phyloP scores from a whole-genome alignment of 2,797 vertebrate species.

The Manis crassicaudata region DNA sequence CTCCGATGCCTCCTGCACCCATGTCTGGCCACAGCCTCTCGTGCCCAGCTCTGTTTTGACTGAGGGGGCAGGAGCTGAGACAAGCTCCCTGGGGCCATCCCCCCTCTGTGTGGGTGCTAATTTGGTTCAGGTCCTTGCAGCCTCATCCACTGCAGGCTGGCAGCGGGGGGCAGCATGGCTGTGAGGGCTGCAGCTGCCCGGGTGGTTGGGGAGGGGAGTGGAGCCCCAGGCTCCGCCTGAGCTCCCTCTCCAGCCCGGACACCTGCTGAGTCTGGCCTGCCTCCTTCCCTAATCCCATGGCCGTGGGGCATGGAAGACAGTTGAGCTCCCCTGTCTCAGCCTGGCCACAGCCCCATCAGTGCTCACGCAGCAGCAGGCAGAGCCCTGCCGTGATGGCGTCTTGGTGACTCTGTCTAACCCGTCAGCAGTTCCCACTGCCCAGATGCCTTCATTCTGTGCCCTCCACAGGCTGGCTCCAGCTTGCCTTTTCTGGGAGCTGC shows the following conservation, averaged over 20 bases:
- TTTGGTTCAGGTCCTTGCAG: background rate
- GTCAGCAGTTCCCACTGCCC: background rate
- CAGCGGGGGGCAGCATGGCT: constrained; percentile 39
- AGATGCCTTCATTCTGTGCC: background rate
- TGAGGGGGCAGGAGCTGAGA: background rate
- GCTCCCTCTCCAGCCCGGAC: background rate
- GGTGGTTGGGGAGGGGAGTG: background rate
- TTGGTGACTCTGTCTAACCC: background rate
- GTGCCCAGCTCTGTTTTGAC: background rate
- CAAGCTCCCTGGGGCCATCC: background rate
- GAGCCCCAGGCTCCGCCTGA: too few species aligned
- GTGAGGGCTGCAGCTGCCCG: too few species aligned
- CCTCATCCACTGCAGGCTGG: background rate
- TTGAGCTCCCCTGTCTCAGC: background rate
- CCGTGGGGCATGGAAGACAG: background rate
- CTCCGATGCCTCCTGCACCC: background rate
- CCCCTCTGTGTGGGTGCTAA: too few species aligned
- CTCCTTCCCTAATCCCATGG: background rate
- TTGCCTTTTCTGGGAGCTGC: background rate
- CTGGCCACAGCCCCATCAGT: background rate
- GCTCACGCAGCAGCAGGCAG: background rate
- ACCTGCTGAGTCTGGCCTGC: background rate
- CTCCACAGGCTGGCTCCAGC: background rate
- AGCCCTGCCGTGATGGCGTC: background rate
- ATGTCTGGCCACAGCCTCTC: background rate